A percentile compares a stretch with the other conserved stretches of the same genome.
These are phyloP conservation scores for Apis dorsata DNA, from an alignment of 1,140 invertebrate genomes.

Conservation along the genomic window DNA sequence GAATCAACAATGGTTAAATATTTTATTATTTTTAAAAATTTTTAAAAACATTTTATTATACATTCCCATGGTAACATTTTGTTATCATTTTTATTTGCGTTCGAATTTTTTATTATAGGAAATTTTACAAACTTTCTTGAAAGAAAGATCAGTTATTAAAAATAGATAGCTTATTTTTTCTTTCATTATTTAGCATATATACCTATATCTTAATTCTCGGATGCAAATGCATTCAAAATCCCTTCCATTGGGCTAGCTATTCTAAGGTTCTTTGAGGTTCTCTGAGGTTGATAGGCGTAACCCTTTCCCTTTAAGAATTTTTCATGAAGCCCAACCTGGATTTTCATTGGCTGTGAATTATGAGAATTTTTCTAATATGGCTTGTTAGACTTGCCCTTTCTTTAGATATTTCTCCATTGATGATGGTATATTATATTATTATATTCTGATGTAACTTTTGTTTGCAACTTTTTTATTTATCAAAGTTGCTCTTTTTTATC, in stretches of 20 bases:
- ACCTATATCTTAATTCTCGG: conserved; percentile 13
- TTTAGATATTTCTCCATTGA: conserved; percentile 31
- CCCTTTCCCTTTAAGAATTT: conserved; percentile 59
- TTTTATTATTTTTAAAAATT: neutral
- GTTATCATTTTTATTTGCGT: no score
- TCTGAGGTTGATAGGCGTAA: conserved; percentile 37
- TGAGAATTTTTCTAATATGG: conserved; percentile 58
- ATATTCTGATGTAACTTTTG: conserved; percentile 12
- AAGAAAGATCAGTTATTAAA: neutral
- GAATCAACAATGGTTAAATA: neutral
- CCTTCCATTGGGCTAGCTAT: neutral
- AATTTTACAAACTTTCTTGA: neutral
- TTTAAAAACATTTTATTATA: neutral
- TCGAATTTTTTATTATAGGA: neutral
- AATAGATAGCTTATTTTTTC: neutral
- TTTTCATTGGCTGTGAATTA: conserved; percentile 46
- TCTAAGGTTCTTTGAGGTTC: conserved; percentile 34
- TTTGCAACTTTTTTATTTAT: neutral
- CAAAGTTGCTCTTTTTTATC: neutral
- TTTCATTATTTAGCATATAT: neutral
- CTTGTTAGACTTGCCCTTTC: conserved; percentile 40
- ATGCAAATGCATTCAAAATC: conserved; percentile 36
- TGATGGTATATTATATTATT: conserved; percentile 8
- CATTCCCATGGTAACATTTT: no score
- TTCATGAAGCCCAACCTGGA: conserved; percentile 48